phyloP scores from a whole-genome alignment of 92 coral and sea anemone species.

The Montipora capitata region DNA sequence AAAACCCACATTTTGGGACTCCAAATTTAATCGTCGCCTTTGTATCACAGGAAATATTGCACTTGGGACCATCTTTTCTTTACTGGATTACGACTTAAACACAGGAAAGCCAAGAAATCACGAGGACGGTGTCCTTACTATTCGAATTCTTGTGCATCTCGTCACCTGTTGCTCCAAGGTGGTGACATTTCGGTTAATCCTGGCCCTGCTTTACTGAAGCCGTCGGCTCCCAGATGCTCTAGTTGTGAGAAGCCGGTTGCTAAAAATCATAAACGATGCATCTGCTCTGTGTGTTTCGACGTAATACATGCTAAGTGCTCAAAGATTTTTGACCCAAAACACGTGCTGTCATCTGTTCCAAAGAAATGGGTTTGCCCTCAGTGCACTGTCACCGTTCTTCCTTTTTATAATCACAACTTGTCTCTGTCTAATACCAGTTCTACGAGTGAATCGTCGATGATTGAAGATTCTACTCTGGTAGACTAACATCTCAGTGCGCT shows the following conservation, averaged over 20 bases:
- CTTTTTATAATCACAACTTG: no score
- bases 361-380: background rate
- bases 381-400: background rate
- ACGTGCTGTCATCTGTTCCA: background rate
- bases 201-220: background rate
- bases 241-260: background rate
- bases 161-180: background rate
- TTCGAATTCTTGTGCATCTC: background rate
- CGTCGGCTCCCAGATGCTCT: background rate
- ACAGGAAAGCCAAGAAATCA: background rate
- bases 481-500: no score
- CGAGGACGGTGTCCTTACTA: constrained; percentile 9
- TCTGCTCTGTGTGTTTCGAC: background rate
- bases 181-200: constrained; percentile 16
- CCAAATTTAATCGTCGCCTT: background rate
- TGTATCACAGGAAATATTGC: background rate
- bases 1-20: background rate
- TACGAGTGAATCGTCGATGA: no score
- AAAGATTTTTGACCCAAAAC: constrained; percentile 5
- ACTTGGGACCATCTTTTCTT: background rate
- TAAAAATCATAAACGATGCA: background rate
- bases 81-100: background rate
- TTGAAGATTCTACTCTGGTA: no score
- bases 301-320: background rate
- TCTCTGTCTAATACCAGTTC: no score